Evolutionary conservation across 2,113 vertebrate species (phyloP).

Genomic region (Brachypteracias leptosomus): DNA sequence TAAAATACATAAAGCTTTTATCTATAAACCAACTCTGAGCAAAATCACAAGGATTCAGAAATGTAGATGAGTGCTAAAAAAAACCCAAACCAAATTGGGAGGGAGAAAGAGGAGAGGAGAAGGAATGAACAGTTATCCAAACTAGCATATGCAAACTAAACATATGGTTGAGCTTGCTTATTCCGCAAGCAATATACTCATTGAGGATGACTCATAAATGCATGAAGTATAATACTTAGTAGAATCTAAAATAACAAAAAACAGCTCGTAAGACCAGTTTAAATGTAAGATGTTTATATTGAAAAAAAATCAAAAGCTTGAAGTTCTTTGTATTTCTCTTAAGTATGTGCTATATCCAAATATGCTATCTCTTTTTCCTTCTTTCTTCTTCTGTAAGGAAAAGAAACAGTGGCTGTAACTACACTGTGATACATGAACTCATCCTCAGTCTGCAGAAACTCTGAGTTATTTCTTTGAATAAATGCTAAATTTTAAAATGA

Average conservation of each 20-base stretch:
- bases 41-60: constrained; percentile 33
- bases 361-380: neutral
- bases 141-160: constrained; percentile 54
- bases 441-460: neutral
- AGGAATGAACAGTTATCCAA: constrained; percentile 28
- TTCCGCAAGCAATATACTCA: constrained; percentile 17
- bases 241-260: neutral
- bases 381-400: neutral
- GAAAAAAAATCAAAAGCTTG: neutral
- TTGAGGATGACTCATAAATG: constrained; percentile 53
- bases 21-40: neutral
- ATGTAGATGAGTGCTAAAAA: constrained; percentile 31
- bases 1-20: neutral
- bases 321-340: neutral
- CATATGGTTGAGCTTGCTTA: constrained; percentile 47
- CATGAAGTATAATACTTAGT: neutral
- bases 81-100: neutral
- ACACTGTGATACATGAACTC: neutral
- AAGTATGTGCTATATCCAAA: neutral
- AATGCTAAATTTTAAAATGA: neutral
- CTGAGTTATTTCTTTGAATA: neutral
- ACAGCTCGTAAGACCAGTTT: neutral
- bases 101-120: neutral
- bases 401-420: neutral
- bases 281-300: neutral